Conservation (phyloP, 2,888 invertebrate species). For the Trypoxylon attenuatum region DNA sequence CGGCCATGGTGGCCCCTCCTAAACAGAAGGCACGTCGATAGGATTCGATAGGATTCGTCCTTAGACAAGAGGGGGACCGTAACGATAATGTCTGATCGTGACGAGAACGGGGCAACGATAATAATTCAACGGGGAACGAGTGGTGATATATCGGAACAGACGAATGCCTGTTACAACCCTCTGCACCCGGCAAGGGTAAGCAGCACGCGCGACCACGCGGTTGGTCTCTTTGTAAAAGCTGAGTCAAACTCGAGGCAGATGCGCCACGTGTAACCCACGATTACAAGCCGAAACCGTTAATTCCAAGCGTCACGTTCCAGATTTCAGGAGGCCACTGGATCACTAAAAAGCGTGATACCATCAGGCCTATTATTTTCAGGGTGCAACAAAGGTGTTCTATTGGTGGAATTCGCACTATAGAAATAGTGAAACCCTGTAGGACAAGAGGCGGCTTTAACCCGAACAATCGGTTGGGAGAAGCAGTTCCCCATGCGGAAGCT, state of each 20-base stretch:
- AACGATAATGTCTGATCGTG: slow-evolving; percentile 21
- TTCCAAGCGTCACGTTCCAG: not conserved
- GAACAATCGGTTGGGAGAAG: slow-evolving; percentile 9
- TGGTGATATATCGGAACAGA: slow-evolving; percentile 32
- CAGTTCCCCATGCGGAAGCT: slow-evolving; percentile 14
- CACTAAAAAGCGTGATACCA: not conserved
- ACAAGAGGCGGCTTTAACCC: slow-evolving; percentile 4
- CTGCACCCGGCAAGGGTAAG: slow-evolving; percentile 10
- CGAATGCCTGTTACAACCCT: slow-evolving; percentile 6
- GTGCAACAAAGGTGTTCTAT: not conserved
- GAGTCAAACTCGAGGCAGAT: not conserved
- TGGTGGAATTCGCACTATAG: not conserved
- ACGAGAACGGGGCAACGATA: slow-evolving; percentile 7
- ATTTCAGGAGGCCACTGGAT: not conserved
- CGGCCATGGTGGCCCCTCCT: not conserved
- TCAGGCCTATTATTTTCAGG: too few relatives aligned
- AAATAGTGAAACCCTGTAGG: not conserved
- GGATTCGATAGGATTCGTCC: not conserved
- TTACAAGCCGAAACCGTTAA: not conserved
- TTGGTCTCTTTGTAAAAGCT: not conserved
- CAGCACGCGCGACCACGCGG: not conserved
- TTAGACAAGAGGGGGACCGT: not conserved
- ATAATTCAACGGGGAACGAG: slow-evolving; percentile 27
- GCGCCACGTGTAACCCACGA: not conserved
- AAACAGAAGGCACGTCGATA: not conserved